Evolutionary conservation across 2,888 invertebrate species (phyloP), one percentile per base, ranked within the genome.

Genomic region (Anagyrus pseudococci): DNA sequence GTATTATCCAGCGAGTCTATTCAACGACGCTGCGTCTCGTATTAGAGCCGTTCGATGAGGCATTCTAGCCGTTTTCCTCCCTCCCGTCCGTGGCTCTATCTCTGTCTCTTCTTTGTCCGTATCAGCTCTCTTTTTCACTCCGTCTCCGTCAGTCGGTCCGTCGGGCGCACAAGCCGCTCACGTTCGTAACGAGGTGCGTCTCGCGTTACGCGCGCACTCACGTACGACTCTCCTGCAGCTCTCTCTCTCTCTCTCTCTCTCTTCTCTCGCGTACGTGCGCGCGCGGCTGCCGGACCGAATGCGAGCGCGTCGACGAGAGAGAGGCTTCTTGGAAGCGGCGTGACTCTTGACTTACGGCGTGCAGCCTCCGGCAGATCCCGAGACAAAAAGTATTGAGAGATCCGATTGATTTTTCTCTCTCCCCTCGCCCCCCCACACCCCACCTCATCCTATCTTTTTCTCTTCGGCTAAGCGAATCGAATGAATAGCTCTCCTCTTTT

Each of bases 171-270:
- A n/a, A n/a, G n/a, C n/a, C n/a, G n/a, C n/a, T n/a, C n/a, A n/a
- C n/a, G n/a, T n/a, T n/a, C n/a, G n/a, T n/a, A n/a, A n/a, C n/a
- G 43, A 58, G 44, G 50, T 44, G 37, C 59, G 41, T 54, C 59
- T 60, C 59, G 53, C 29, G 48, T 60, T 60, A 60, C 58, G 46
- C 48, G 20, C 40, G 47, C n/a, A n/a, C 55, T 55, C 56, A 48
- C 48, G 56, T 56, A 56, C n/a, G n/a, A n/a, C n/a, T n/a, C n/a
- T n/a, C n/a, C n/a, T n/a, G n/a, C 33, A 4, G 33, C 8, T 4
- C 33, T 15, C 10, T 29, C 29, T 29, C 15, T n/a, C 15, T n/a
- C n/a, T n/a, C 41, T 19, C 29, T 43, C 23, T 15, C 1, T 4
- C 17, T 13, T 22, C 46, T 17, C 33, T 15, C 26, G 19, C 46